Percentiles rank a stretch among this genome's conserved stretches.
Conservation (phyloP, 2,797 vertebrate species). For the Myioborus miniatus region DNA sequence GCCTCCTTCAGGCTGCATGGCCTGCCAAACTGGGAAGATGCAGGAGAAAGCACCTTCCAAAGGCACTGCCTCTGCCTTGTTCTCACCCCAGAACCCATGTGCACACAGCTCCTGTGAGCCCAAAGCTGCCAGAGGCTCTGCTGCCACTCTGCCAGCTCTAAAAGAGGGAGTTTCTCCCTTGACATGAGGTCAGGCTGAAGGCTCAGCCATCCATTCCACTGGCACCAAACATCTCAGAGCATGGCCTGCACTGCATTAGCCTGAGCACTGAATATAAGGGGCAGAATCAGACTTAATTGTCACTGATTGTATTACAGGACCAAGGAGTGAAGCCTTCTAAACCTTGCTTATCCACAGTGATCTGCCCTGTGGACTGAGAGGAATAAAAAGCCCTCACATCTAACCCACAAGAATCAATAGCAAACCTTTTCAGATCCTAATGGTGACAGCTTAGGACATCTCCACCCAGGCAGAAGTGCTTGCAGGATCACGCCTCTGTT, state of each 20-base stretch:
- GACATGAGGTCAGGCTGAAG: neutral
- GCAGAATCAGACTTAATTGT: neutral
- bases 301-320: neutral
- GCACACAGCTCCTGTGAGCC: accelerated
- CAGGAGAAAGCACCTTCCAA: neutral
- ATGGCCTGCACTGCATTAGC: neutral
- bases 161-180: neutral
- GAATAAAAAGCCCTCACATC: neutral
- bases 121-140: neutral
- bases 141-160: neutral
- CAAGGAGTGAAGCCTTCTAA: neutral
- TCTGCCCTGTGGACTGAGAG: neutral
- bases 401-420: neutral
- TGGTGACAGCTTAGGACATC: neutral
- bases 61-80: neutral
- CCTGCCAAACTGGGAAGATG: neutral
- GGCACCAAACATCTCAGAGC: neutral
- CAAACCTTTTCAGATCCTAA: neutral
- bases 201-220: neutral
- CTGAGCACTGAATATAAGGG: neutral
- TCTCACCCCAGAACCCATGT: accelerated
- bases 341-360: neutral
- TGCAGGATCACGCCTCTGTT: neutral
- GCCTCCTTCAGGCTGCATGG: neutral
- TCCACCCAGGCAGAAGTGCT: neutral